Conservation (phyloP, 1,140 invertebrate species). For the Bombus waltoni region DNA sequence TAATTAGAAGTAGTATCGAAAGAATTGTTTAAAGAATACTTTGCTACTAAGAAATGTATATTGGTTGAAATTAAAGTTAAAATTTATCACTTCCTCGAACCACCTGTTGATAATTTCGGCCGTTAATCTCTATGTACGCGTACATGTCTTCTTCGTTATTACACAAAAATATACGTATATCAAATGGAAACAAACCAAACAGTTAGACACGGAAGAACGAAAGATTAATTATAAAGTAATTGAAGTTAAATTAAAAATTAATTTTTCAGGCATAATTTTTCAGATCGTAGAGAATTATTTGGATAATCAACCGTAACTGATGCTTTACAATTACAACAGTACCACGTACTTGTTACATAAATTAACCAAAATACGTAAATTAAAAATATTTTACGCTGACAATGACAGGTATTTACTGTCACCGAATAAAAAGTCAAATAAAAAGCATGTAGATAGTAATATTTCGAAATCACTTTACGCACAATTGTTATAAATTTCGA, state of each 20-base stretch:
- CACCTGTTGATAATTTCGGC: conserved; percentile 67
- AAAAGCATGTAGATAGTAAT: not conserved
- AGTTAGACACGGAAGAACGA: not conserved
- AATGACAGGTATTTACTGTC: too few relatives aligned
- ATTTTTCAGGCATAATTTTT: not conserved
- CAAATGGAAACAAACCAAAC: not conserved
- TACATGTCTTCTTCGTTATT: not conserved
- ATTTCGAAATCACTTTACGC: not conserved
- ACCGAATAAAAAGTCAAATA: not conserved
- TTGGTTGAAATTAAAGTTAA: not conserved
- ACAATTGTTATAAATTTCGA: not conserved
- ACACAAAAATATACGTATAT: not conserved
- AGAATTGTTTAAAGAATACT: not conserved
- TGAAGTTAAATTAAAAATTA: conserved; percentile 1
- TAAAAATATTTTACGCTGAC: not conserved
- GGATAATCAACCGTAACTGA: not conserved
- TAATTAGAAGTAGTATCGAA: not conserved
- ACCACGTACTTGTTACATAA: not conserved
- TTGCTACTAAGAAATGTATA: not conserved
- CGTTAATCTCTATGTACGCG: conserved; percentile 12
- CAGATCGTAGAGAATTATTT: not conserved
- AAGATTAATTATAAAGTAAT: not conserved
- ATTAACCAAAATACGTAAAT: not conserved
- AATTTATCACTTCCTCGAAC: conserved; percentile 43
- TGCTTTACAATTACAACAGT: not conserved